phyloP scores from a whole-genome alignment of 2,113 vertebrate genomes.

The Enhydra lutris region DNA sequence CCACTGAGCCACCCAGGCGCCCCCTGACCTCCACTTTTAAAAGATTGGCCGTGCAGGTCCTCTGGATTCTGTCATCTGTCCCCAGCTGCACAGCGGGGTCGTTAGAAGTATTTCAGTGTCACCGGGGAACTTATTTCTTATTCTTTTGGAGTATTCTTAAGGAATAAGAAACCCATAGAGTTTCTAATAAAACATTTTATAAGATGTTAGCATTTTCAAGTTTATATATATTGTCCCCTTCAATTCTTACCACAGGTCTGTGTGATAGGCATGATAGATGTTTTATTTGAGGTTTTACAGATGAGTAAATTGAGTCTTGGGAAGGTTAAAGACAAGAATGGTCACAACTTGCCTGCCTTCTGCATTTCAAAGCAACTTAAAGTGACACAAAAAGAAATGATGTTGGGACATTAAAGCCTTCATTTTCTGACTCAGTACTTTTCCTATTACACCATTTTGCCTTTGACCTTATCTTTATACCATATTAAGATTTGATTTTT shows the following conservation, averaged over 20 bases:
- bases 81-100: neutral
- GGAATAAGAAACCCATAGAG: neutral
- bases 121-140: neutral
- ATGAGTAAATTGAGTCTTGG: neutral
- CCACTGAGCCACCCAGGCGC: too few relatives aligned
- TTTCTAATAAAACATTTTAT: neutral
- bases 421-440: neutral
- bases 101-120: neutral
- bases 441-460: neutral
- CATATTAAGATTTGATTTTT: conserved; percentile 1
- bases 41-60: neutral
- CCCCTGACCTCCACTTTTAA: neutral
- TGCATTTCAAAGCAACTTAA: neutral
- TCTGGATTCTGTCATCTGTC: neutral
- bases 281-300: conserved; percentile 15
- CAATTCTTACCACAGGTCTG: neutral
- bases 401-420: neutral
- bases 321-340: neutral
- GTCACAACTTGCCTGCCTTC: neutral
- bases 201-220: neutral
- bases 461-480: neutral
- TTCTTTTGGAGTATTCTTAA: neutral
- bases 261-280: neutral
- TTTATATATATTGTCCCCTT: neutral
- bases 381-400: neutral